Percentiles rank a stretch among this genome's conserved stretches.
These are phyloP conservation scores for Cremastinae sp. DNA, from an alignment of 2,888 invertebrate species.

Conservation along the genomic window DNA sequence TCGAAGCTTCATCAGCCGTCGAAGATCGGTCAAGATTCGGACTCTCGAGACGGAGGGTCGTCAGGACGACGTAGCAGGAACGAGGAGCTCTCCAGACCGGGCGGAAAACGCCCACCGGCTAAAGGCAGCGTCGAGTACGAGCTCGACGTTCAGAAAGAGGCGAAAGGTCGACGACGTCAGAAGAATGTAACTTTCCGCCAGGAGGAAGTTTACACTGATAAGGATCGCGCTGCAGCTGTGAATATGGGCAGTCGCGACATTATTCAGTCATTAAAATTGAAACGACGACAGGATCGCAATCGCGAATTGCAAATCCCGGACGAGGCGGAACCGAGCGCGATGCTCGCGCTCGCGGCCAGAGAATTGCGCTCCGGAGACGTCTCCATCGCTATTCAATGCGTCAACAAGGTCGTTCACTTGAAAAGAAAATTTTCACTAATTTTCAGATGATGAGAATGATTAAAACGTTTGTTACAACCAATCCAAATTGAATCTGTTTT, in stretches of 20 bases:
- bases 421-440: too few relatives aligned
- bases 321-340: conserved; percentile 89
- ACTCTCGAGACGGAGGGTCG: conserved; percentile 51
- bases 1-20: conserved; percentile 38
- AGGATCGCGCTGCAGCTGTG: conserved; percentile 94
- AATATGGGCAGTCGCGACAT: conserved; percentile 93
- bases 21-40: conserved; percentile 36
- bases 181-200: conserved; percentile 71
- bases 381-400: conserved; percentile 87
- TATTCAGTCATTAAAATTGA: conserved; percentile 90
- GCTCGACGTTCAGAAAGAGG: conserved; percentile 73
- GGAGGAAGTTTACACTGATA: conserved; percentile 93
- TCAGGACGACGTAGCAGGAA: conserved; percentile 51
- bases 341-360: conserved; percentile 88
- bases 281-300: conserved; percentile 89
- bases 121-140: conserved; percentile 71
- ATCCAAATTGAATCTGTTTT: too few relatives aligned
- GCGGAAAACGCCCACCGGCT: conserved; percentile 51
- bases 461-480: too few relatives aligned
- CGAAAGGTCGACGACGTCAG: conserved; percentile 74
- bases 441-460: too few relatives aligned
- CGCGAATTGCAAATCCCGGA: conserved; percentile 87
- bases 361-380: conserved; percentile 89
- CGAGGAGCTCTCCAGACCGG: conserved; percentile 28
- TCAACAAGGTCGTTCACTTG: conserved; percentile 85